Evolutionary conservation across 2,113 vertebrate genomes (phyloP).

Genomic region (Paedocypris sp.): DNA sequence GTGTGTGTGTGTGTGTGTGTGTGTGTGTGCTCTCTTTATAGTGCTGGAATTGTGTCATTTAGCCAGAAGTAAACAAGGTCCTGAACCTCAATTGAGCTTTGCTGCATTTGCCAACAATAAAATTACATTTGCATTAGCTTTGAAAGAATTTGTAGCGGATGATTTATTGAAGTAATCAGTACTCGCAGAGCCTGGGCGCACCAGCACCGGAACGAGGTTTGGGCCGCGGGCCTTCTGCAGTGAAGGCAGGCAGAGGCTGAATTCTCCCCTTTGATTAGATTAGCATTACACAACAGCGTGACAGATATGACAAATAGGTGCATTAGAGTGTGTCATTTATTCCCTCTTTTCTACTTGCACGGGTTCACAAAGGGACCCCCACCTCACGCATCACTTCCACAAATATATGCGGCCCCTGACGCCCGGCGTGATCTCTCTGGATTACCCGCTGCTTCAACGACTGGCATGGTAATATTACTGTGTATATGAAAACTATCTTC

Average conservation of each 20-base stretch:
- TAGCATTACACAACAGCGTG: conserved; percentile 80
- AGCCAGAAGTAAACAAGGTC: conserved; percentile 72
- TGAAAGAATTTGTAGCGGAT: conserved; percentile 65
- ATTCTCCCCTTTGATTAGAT: conserved; percentile 77
- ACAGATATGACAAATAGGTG: conserved; percentile 85
- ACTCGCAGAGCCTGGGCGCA: conserved; percentile 8
- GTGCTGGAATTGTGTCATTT: conserved; percentile 61
- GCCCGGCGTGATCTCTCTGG: conserved; percentile 53
- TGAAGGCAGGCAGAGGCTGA: conserved; percentile 26
- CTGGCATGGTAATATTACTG: too few species aligned
- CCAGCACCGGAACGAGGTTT: background rate
- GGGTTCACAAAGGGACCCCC: conserved; percentile 33
- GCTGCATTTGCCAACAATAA: conserved; percentile 55
- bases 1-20: too few species aligned
- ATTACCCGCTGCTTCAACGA: too few species aligned
- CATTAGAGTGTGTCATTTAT: conserved; percentile 77
- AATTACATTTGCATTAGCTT: conserved; percentile 75
- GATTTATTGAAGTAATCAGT: conserved; percentile 74
- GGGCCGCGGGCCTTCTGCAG: conserved; percentile 11
- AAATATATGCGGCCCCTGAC: conserved; percentile 48
- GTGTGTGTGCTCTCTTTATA: too few species aligned
- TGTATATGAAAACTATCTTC: too few species aligned
- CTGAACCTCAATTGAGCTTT: conserved; percentile 38
- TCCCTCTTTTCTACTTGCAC: conserved; percentile 46
- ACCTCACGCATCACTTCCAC: conserved; percentile 36